These are phyloP conservation scores for Schizopygopsis malacanthus DNA, from an alignment of 2,797 vertebrate species.

Conservation along the genomic window DNA sequence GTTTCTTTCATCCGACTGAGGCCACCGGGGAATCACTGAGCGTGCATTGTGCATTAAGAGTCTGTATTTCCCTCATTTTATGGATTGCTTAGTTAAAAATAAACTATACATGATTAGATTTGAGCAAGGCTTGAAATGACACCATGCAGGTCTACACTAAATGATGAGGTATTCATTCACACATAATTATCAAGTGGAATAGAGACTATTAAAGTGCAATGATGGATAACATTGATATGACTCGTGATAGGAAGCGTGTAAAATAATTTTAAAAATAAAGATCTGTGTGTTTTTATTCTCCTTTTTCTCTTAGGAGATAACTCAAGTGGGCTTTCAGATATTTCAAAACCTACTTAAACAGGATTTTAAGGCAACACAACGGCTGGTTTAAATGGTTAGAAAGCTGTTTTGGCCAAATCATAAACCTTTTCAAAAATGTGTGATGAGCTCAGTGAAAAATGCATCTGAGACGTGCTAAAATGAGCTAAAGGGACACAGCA, in stretches of 20 bases:
- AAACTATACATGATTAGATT: conserved; percentile 24
- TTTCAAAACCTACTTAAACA: not conserved
- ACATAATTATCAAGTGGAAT: conserved; percentile 21
- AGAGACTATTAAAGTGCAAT: conserved; percentile 20
- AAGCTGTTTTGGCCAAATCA: too few species aligned
- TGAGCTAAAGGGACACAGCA: not conserved
- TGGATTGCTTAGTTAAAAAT: conserved; percentile 6
- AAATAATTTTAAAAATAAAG: not conserved
- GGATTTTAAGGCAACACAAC: not conserved
- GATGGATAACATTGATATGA: conserved; percentile 22
- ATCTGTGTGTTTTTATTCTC: not conserved
- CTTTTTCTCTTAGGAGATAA: not conserved
- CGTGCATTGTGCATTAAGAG: conserved; percentile 59
- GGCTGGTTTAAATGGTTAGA: too few species aligned
- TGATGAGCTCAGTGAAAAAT: not conserved
- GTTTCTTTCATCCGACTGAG: conserved; percentile 74
- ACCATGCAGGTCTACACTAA: conserved; percentile 1
- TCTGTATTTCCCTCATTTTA: not conserved
- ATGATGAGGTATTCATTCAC: not conserved
- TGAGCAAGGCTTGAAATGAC: conserved; percentile 5
- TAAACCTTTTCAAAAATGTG: not conserved
- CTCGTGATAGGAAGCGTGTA: not conserved
- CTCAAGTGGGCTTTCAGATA: not conserved
- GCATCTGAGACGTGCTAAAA: not conserved
- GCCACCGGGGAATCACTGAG: conserved; percentile 71